Percentiles rank a stretch among this genome's conserved stretches.
Conservation (phyloP, 1,140 invertebrate genomes). For the Triops cancriformis region DNA sequence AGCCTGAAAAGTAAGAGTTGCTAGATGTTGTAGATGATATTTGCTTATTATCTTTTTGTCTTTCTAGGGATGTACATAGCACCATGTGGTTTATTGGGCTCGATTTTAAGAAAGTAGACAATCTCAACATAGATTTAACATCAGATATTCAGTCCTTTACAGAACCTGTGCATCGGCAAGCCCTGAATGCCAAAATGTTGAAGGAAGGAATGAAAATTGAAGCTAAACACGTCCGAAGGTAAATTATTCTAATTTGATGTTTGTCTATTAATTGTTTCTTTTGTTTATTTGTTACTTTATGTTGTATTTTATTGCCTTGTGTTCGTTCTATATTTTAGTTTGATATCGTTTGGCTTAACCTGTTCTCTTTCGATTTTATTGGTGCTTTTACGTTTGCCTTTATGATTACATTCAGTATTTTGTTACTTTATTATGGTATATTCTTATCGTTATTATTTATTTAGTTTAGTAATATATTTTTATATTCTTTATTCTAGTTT, state of each 20-base stretch:
- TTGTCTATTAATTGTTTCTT: no score
- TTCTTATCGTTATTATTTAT: no score
- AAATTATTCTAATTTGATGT: slow-evolving; percentile 53
- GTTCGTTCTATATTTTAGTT: no score
- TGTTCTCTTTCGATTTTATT: no score
- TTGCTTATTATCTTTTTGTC: slow-evolving; percentile 22
- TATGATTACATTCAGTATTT: no score
- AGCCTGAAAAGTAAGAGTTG: slow-evolving; percentile 34
- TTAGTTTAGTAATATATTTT: no score
- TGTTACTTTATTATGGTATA: no score
- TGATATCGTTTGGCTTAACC: no score
- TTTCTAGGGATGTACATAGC: slow-evolving; percentile 43
- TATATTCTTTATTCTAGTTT: no score
- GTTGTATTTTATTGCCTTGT: no score
- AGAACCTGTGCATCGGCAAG: slow-evolving; percentile 42
- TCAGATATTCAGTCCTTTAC: slow-evolving; percentile 84
- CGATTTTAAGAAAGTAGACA: slow-evolving; percentile 75
- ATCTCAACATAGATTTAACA: slow-evolving; percentile 85
- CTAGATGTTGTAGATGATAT: slow-evolving; percentile 21
- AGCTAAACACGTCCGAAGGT: slow-evolving; percentile 51
- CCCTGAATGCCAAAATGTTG: slow-evolving; percentile 58
- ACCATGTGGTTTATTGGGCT: slow-evolving; percentile 97
- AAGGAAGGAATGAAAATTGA: slow-evolving; percentile 88
- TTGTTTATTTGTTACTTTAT: no score
- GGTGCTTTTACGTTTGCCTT: no score